Evolutionary conservation across 2,888 invertebrate species (phyloP).

Genomic region (Automeris io): DNA sequence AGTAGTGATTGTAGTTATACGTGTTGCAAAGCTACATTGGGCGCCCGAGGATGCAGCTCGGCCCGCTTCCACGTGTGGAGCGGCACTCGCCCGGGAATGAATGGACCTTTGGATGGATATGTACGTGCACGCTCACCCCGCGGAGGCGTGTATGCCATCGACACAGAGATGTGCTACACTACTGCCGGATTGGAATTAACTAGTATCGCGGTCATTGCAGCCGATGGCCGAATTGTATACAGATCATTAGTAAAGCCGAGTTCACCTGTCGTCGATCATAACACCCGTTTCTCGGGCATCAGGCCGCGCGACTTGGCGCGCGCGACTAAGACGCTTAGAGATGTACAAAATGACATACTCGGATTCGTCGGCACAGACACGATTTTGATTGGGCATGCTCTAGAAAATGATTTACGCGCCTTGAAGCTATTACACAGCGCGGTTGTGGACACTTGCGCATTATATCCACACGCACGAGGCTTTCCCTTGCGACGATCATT

Average conservation of each 20-base stretch:
- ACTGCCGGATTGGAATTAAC: constrained; percentile 90
- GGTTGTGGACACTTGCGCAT: constrained; percentile 92
- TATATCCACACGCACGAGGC: constrained; percentile 92
- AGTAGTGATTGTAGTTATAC: constrained; percentile 74
- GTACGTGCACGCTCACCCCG: constrained; percentile 76
- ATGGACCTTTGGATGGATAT: constrained; percentile 84
- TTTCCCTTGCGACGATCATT: constrained; percentile 90
- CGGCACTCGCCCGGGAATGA: constrained; percentile 82
- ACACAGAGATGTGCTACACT: constrained; percentile 99
- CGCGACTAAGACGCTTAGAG: constrained; percentile 82
- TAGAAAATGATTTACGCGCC: constrained; percentile 95
- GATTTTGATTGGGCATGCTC: constrained; percentile 95
- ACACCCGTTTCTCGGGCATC: constrained; percentile 97
- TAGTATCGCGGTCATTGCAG: constrained; percentile 88
- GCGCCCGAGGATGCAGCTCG: constrained; percentile 80
- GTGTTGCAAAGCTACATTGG: constrained; percentile 78
- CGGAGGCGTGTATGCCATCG: constrained; percentile 86
- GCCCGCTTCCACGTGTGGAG: constrained; percentile 86
- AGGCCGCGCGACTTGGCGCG: constrained; percentile 76
- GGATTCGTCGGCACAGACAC: constrained; percentile 88
- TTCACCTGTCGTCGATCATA: constrained; percentile 91
- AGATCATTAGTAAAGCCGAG: constrained; percentile 91
- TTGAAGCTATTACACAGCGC: constrained; percentile 88
- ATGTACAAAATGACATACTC: constrained; percentile 92
- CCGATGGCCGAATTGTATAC: constrained; percentile 86